Evolutionary conservation across 92 coral and sea anemone species (phyloP).

Genomic region (Palythoa grandiflora): DNA sequence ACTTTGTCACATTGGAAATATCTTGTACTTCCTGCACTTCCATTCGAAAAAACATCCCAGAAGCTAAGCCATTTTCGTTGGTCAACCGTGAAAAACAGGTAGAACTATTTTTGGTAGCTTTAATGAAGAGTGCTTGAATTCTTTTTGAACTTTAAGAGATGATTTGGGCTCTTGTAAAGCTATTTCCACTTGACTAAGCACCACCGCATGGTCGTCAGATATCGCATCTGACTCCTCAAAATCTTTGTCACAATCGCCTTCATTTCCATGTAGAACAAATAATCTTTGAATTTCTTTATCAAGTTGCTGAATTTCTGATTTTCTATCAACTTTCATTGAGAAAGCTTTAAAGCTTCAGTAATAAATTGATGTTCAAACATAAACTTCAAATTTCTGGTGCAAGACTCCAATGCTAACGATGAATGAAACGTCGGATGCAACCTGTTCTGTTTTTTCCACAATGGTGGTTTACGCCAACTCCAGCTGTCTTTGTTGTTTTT

Average conservation of each 20-base stretch:
- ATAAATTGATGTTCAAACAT: not conserved
- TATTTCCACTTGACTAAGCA: constrained; percentile 27
- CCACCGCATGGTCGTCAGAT: constrained; percentile 49
- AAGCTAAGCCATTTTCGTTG: constrained; percentile 61
- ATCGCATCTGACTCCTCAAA: constrained; percentile 38
- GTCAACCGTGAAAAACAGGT: constrained; percentile 28
- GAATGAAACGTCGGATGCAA: not conserved
- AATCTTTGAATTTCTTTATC: constrained; percentile 56
- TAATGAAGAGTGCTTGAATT: constrained; percentile 55
- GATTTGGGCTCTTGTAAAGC: constrained; percentile 30
- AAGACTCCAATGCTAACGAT: not conserved
- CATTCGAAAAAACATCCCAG: constrained; percentile 15
- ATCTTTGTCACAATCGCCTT: constrained; percentile 46
- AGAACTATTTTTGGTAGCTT: constrained; percentile 55
- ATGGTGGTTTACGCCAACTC: not conserved
- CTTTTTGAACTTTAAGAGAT: constrained; percentile 11
- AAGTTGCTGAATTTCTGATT: constrained; percentile 43
- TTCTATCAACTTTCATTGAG: constrained; percentile 25
- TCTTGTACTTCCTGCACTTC: not conserved
- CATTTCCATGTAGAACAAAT: constrained; percentile 35
- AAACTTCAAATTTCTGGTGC: not conserved
- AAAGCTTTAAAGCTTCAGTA: constrained; percentile 11
- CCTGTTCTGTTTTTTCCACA: not conserved
- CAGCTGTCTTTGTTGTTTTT: not conserved
- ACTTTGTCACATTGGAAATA: constrained; percentile 48